Conservation (phyloP, 2,113 vertebrate genomes). For the Nyctibius bracteatus region DNA sequence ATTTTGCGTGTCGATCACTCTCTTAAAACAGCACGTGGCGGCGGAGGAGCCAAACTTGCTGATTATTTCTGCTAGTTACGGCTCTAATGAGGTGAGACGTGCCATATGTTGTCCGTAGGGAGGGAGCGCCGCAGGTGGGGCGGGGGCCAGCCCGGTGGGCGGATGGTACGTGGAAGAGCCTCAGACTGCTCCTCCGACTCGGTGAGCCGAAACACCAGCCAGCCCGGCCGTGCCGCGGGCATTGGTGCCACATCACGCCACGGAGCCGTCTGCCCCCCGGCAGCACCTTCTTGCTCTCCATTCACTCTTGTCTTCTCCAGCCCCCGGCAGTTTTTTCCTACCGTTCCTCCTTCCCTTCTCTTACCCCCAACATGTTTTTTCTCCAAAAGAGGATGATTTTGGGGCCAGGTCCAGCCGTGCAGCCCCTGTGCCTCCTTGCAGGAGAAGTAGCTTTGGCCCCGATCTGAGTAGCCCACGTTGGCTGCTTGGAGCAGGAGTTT, state of each 20-base stretch:
- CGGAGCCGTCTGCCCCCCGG: background rate
- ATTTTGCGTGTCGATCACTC: background rate
- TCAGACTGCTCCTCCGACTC: background rate
- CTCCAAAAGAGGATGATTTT: background rate
- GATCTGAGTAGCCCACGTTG: background rate
- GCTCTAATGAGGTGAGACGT: constrained; percentile 58
- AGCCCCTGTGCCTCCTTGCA: background rate
- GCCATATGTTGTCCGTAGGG: constrained; percentile 56
- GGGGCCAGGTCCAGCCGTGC: accelerated
- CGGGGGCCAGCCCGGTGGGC: background rate
- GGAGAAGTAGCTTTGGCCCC: background rate
- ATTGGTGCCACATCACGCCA: background rate
- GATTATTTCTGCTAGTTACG: constrained; percentile 58
- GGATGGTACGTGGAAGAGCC: background rate
- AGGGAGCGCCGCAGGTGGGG: constrained; percentile 17
- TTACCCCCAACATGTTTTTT: background rate
- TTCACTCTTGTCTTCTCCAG: background rate
- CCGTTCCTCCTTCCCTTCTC: background rate
- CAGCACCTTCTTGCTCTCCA: background rate
- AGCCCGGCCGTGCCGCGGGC: accelerated
- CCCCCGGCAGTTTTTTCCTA: background rate
- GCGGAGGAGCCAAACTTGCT: background rate
- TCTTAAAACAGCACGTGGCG: background rate
- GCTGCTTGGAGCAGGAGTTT: background rate
- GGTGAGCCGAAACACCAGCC: background rate